Base-by-base conservation (phyloP, 2,888 invertebrate genomes). In the Meteorus colon region DNA sequence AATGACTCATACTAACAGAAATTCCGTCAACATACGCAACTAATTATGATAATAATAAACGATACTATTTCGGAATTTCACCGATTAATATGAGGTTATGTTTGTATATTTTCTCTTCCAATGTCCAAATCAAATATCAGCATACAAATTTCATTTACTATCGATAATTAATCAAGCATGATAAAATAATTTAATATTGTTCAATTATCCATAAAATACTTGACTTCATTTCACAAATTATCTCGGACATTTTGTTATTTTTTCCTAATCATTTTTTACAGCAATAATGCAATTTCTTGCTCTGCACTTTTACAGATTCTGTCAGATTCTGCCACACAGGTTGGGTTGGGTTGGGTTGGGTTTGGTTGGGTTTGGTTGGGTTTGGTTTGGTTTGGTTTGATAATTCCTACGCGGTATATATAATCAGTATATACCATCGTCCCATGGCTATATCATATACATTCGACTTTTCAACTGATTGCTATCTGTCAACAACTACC, bases 1-100 rank as follows among this genome's bases (percentile, higher is more conserved):
- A 48, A 67, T 67, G 27, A 67, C 16, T 67, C 45, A 45, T 45
- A 48, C 8, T 27, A 45, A 45, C 27, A 2, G 27, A 76, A 73
- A 62, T 70, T 60, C 70, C 73, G 74, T 75, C 75, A 24, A 74
- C 60, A 65, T 51, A 66, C 45, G 71, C 12, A 2, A 41, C 8
- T 5, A 41, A 12, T 41, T 55, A 6, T 55, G 19, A 8, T 6
- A 72, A 77, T 63, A 74, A 79, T 73, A 79, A 79, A 77, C 77
- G 77, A 77, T 79, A 77, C 74, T 74, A 79, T 66, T 76, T 74
- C 74, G 77, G 74, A 74, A 41, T 74, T 77, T 74, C 77, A 73
- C 74, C 79, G 79, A 79, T 74, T 63, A 55, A 68, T 45, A 70
- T 67, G 65, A 77, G 76, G 77, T 79, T 79, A 77, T 67, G 41